Base-by-base conservation (phyloP, 30 jellyfish, hydroid and myxozoan genomes). In the Morbakka virulenta region DNA sequence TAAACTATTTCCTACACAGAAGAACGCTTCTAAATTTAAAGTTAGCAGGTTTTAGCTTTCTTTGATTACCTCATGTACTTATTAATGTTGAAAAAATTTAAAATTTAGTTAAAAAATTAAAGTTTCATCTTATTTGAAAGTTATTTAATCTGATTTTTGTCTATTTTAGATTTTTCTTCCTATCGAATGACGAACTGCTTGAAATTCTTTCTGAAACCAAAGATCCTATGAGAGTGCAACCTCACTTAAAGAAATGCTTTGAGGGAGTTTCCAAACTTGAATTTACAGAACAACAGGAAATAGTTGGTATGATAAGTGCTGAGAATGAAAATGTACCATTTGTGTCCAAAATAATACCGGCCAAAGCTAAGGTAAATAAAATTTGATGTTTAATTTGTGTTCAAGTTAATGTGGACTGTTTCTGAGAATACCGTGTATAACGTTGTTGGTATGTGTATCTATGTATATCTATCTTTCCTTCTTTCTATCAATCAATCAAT, bases 161-260 rank as follows among this genome's bases (percentile, higher is more conserved):
- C 26, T 28, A 35, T 36, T 29, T 0, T 72, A 89, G 97, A 68
- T 89, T 89, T 62, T 89, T 89, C 96, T 89, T 89, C 64, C 66
- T 89, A 63, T 89, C 97, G 0, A 89, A 89, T 76, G 97, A 89
- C 67, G 97, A 89, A 74, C 76, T 89, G 34, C 87, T 89, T 61
- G 97, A 89, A 61, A 89, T 89, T 4, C 95, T 89, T 1, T 89
- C 97, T 25, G 97, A 89, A 65, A 89, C 97, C 1, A 89, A 89
- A 77, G 97, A 89, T 52, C 97, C 97, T 3, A 67, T 81, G 76
- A 83, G 97, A 32, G 97, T 89, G 31, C 97, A 89, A 87, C 97
- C 97, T 14, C 97, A 89, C 34, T 89, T 89, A 80, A 89, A 89
- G 95, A 89, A 89, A 82, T 89, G 97, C 33, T 89, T 89, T 82